Evolutionary conservation across 2,113 vertebrate genomes (phyloP), one percentile per base, ranked within the genome.

Genomic region (Lasiurus borealis): DNA sequence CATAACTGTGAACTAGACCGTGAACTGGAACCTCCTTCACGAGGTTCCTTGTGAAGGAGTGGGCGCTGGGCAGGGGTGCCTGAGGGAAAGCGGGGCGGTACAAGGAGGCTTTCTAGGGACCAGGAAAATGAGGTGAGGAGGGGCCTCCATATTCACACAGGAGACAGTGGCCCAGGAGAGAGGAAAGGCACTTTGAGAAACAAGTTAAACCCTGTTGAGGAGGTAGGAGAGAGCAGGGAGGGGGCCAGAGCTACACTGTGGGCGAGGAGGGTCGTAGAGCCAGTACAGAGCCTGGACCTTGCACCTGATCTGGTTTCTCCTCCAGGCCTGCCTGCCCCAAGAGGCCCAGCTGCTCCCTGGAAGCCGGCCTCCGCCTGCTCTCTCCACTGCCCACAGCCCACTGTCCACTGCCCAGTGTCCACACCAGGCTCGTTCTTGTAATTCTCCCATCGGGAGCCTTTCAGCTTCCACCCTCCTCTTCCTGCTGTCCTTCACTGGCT

Each of bases 191-290:
- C n/a, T 8, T 3, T 31, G 48, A 86, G 44, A 69, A 68, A 72
- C 29, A 84, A n/a, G 40, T 18, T 40, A 25, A 44, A 73, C 73
- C 8, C 27, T 29, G 36, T 2, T 0, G 50, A 21, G 13, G 50
- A 54, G 13, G 10, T 8, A 29, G 71, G 23, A 44, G 46, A 81
- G 77, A 84, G 36, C 16, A 15, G 48, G 48, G 14, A 5, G 16
- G 14, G 46, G n/a, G 15, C 6, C 18, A 6, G 52, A 77, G 29
- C 29, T 40, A 36, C 23, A 0, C 0, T 5, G 1, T 8, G 18
- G 27, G n/a, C 27, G 12, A 9, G 25, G 27, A 8, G 44, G 36
- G 36, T 27, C 85, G 8, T 0, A 1, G 46, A 69, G 75, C 40
- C 62, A 4, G 15, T 27, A 6, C 11, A 1, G 40, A 59, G 48